A percentile compares a stretch with the other conserved stretches of the same genome.
These are phyloP conservation scores for Micronisus gabar DNA, from an alignment of 2,113 vertebrate genomes.

Conservation along the genomic window DNA sequence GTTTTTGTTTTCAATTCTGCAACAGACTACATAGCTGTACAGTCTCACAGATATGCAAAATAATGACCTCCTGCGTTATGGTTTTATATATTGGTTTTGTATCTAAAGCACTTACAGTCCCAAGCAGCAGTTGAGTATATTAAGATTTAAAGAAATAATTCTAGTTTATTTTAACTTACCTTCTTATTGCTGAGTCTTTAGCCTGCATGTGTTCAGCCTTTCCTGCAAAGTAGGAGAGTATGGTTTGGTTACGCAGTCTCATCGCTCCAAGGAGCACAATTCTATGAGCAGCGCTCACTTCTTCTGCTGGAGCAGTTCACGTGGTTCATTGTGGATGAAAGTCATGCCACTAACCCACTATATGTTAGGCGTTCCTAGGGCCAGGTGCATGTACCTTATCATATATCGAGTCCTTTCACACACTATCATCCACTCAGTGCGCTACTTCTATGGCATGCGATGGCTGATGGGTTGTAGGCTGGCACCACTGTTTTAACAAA, in stretches of 20 bases:
- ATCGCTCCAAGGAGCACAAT: neutral
- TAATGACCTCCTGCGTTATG: neutral
- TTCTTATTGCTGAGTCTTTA: neutral
- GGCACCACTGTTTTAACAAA: neutral
- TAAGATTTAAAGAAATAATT: neutral
- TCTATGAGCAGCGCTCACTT: neutral
- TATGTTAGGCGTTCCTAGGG: neutral
- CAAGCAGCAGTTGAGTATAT: neutral
- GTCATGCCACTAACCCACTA: too few species aligned
- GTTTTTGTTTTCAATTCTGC: neutral
- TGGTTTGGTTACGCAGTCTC: neutral
- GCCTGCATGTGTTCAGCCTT: neutral
- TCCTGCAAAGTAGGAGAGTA: neutral
- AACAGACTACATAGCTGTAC: neutral
- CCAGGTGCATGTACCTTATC: neutral
- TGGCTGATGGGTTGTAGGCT: neutral
- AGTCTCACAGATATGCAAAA: neutral
- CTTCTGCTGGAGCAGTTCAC: neutral
- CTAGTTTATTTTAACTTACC: neutral
- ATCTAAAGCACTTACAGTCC: neutral
- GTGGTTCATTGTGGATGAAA: neutral
- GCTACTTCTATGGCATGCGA: accelerated
- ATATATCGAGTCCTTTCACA: accelerated
- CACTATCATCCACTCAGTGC: accelerated
- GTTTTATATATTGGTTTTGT: neutral